Percentiles rank a stretch among this genome's conserved stretches.
These are phyloP conservation scores for Enteromius treurensis DNA, from an alignment of 2,797 vertebrate species.

Conservation along the genomic window DNA sequence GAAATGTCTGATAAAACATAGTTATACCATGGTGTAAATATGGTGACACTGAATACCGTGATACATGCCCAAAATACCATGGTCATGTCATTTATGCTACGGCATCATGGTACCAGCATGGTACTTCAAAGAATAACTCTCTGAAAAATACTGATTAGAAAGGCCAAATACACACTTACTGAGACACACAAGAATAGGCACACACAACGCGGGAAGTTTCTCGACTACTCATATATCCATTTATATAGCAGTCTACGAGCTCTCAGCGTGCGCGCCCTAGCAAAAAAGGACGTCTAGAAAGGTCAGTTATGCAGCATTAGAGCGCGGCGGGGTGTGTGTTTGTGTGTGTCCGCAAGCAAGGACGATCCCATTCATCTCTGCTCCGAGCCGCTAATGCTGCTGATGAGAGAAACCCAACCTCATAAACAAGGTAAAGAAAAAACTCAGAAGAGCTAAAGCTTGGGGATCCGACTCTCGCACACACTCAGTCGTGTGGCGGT, in stretches of 20 bases:
- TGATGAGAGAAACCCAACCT: constrained; percentile 35
- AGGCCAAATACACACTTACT: not conserved
- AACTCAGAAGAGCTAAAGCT: constrained; percentile 16
- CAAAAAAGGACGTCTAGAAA: constrained; percentile 33
- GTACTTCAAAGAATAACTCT: not conserved
- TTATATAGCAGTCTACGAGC: not conserved
- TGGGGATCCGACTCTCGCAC: not conserved
- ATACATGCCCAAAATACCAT: not conserved
- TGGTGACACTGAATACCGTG: not conserved
- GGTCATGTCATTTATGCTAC: not conserved
- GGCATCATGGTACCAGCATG: not conserved
- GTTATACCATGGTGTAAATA: not conserved
- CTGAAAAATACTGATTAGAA: not conserved
- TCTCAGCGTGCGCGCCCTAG: not conserved
- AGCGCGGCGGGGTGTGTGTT: not conserved
- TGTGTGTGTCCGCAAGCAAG: constrained; percentile 32
- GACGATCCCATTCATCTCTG: constrained; percentile 40
- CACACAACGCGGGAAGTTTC: not conserved
- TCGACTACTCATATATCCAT: not conserved
- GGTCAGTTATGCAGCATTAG: constrained; percentile 39
- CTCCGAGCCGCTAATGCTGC: constrained; percentile 22
- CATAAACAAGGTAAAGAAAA: constrained; percentile 29
- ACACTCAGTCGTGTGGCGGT: constrained; percentile 20
- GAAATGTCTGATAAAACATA: not conserved
- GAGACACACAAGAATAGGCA: not conserved